These are phyloP conservation scores for Napeogenes inachia DNA, from an alignment of 2,888 invertebrate genomes.

Conservation along the genomic window DNA sequence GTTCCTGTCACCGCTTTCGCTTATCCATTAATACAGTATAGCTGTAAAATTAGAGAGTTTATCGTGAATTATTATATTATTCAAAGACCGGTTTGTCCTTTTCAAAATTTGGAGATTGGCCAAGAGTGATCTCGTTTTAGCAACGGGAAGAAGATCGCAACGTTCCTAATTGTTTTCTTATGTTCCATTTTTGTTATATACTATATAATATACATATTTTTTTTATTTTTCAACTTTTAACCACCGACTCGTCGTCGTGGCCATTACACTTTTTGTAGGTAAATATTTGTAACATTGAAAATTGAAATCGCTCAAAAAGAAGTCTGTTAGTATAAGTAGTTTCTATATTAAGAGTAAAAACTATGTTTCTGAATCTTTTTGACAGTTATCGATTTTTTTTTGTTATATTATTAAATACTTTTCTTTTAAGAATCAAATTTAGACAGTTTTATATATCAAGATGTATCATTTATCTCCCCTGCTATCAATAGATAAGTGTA, in stretches of 20 bases:
- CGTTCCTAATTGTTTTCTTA: not conserved
- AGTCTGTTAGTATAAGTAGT: too few relatives aligned
- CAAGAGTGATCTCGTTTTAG: not conserved
- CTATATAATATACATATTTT: too few relatives aligned
- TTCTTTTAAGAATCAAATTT: not conserved
- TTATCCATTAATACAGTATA: not conserved
- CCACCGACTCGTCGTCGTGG: too few relatives aligned
- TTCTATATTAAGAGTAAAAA: too few relatives aligned
- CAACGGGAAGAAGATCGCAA: too few relatives aligned
- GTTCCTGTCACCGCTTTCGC: slow-evolving; percentile 3
- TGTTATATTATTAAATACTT: too few relatives aligned
- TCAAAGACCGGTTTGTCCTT: not conserved
- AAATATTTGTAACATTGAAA: too few relatives aligned
- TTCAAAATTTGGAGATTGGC: not conserved
- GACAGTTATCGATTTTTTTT: too few relatives aligned
- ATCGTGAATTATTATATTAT: not conserved
- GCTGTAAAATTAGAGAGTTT: slow-evolving; percentile 4
- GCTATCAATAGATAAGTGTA: slow-evolving; percentile 1
- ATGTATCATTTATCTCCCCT: not conserved
- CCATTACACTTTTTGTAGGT: too few relatives aligned
- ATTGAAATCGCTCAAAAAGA: too few relatives aligned
- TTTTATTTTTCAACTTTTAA: too few relatives aligned
- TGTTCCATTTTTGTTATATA: not conserved
- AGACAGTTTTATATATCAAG: not conserved
- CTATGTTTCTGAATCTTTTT: too few relatives aligned